Evolutionary conservation across 92 coral and sea anemone species (phyloP).

Genomic region (Bergia sp.): DNA sequence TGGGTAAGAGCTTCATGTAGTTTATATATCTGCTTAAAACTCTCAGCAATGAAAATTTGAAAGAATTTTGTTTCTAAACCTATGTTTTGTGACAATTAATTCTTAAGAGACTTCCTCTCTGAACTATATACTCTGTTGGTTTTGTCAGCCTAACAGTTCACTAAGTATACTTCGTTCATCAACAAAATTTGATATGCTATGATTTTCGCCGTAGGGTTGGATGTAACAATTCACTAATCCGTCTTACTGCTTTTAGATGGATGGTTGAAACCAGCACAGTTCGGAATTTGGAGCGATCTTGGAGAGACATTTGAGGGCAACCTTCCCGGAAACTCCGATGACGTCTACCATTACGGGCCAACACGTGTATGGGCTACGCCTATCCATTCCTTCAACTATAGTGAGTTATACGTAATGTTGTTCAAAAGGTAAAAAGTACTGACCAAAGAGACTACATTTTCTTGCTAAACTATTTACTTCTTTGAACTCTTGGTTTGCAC

Average conservation of each 20-base stretch:
- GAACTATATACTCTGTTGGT: no score
- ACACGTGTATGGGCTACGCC: slow-evolving; percentile 38
- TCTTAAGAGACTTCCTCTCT: no score
- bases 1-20: no score
- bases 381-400: slow-evolving; percentile 36
- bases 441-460: background rate
- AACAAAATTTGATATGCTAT: no score
- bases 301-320: slow-evolving; percentile 28
- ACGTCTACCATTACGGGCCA: slow-evolving; percentile 29
- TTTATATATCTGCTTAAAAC: no score
- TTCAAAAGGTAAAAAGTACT: background rate
- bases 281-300: slow-evolving; percentile 25
- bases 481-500: no score
- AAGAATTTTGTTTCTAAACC: no score
- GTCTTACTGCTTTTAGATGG: slow-evolving; percentile 10
- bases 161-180: no score
- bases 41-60: no score
- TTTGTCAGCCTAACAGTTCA: background rate
- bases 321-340: slow-evolving; percentile 18
- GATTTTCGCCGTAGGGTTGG: no score
- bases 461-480: background rate
- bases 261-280: slow-evolving; percentile 31
- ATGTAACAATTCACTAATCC: background rate
- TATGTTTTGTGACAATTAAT: no score
- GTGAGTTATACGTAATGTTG: background rate